Evolutionary conservation across 2,797 vertebrate species (phyloP).

Genomic region (Mus caroli): DNA sequence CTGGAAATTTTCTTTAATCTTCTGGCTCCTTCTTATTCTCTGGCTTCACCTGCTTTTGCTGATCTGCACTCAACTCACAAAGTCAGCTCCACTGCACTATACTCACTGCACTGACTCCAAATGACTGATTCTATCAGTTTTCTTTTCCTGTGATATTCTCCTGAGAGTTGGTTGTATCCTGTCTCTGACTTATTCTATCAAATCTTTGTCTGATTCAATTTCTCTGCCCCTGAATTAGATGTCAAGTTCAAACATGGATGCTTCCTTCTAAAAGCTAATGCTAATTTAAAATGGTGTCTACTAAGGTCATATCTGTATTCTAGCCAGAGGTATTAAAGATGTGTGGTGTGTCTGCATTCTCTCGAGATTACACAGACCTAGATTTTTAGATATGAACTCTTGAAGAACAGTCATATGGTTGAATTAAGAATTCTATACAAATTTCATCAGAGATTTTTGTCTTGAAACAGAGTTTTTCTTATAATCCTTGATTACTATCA

Average conservation of each 20-base stretch:
- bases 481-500: not conserved
- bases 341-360: not conserved
- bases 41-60: not conserved
- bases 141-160: not conserved
- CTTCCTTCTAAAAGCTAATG: not conserved
- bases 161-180: not conserved
- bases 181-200: not conserved
- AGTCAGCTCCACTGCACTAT: not conserved
- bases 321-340: not conserved
- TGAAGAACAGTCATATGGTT: not conserved
- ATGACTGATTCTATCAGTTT: not conserved
- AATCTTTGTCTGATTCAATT: not conserved
- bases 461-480: not conserved
- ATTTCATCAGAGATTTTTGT: slow-evolving; percentile 2
- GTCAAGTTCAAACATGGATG: not conserved
- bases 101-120: not conserved
- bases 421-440: not conserved
- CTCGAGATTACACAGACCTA: not conserved
- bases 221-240: not conserved
- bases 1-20: not conserved
- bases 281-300: not conserved
- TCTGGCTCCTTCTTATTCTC: not conserved
- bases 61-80: not conserved
- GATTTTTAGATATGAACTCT: not conserved
- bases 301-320: not conserved